Evolutionary conservation across 2,888 invertebrate genomes (phyloP).

Genomic region (Lobophora halterata): DNA sequence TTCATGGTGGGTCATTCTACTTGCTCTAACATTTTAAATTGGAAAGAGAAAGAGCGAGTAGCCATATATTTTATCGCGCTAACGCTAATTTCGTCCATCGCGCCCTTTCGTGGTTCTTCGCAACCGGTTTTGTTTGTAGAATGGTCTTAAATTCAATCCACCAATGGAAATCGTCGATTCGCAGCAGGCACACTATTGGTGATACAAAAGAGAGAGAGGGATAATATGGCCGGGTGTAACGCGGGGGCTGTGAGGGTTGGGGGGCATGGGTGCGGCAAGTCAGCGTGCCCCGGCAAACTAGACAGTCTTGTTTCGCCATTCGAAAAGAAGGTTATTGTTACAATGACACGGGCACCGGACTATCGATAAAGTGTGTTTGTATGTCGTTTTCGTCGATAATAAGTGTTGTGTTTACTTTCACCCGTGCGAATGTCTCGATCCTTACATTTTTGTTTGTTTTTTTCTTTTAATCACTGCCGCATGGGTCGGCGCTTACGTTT

Average conservation of each 20-base stretch:
- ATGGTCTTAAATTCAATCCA: constrained; percentile 60
- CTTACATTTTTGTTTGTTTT: constrained; percentile 74
- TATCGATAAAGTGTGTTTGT: constrained; percentile 81
- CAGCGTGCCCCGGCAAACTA: constrained; percentile 46
- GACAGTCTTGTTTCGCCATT: constrained; percentile 73
- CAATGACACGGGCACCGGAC: constrained; percentile 74
- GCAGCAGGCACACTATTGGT: constrained; percentile 71
- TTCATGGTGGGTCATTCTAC: not conserved
- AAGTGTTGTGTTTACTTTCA: constrained; percentile 81
- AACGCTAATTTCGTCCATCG: constrained; percentile 72
- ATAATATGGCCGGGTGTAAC: constrained; percentile 30
- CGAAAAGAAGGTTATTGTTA: constrained; percentile 76
- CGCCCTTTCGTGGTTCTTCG: constrained; percentile 73
- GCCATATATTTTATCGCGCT: constrained; percentile 59
- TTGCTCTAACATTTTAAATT: constrained; percentile 10
- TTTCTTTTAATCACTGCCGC: constrained; percentile 74
- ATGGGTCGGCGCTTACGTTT: constrained; percentile 79
- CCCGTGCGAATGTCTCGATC: constrained; percentile 79
- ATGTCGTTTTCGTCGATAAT: constrained; percentile 80
- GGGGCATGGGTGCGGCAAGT: constrained; percentile 63
- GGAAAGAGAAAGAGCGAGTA: constrained; percentile 51
- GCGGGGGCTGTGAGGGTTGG: constrained; percentile 53
- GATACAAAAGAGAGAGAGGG: constrained; percentile 56
- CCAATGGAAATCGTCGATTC: constrained; percentile 55
- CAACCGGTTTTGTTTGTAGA: constrained; percentile 78